A percentile compares a stretch with the other conserved stretches of the same genome.
These are phyloP conservation scores for Sialia sialis DNA, from an alignment of 2,113 vertebrate species.

Conservation along the genomic window DNA sequence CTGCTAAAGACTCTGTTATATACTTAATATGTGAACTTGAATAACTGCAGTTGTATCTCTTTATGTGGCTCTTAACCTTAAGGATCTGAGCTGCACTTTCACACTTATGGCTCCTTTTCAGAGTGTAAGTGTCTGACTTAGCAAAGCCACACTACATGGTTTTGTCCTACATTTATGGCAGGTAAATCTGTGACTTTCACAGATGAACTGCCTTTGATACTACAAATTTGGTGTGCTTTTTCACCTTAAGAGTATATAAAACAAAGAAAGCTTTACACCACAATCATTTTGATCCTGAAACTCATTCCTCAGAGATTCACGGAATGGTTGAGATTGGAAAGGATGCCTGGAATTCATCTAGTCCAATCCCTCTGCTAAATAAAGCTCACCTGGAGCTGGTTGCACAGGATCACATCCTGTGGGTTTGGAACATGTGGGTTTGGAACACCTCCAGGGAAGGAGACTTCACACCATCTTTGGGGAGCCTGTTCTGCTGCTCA, in stretches of 20 bases:
- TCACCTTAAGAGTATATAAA: background rate
- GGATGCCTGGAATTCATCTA: background rate
- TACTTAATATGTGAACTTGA: background rate
- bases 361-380: background rate
- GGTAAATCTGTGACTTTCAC: background rate
- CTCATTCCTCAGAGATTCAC: background rate
- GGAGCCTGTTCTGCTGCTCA: background rate
- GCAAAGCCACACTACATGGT: background rate
- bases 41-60: background rate
- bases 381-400: background rate
- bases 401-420: accelerated
- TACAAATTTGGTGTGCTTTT: background rate
- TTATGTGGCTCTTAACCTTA: background rate
- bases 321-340: background rate
- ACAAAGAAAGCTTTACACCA: background rate
- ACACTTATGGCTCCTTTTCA: background rate
- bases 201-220: background rate
- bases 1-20: background rate
- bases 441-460: background rate
- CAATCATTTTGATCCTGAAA: background rate
- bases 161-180: background rate
- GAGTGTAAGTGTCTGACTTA: background rate
- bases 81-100: background rate
- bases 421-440: accelerated
- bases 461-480: background rate